These are phyloP conservation scores for Ostrea denselamellosa DNA, from an alignment of 1,140 invertebrate species.

Conservation along the genomic window DNA sequence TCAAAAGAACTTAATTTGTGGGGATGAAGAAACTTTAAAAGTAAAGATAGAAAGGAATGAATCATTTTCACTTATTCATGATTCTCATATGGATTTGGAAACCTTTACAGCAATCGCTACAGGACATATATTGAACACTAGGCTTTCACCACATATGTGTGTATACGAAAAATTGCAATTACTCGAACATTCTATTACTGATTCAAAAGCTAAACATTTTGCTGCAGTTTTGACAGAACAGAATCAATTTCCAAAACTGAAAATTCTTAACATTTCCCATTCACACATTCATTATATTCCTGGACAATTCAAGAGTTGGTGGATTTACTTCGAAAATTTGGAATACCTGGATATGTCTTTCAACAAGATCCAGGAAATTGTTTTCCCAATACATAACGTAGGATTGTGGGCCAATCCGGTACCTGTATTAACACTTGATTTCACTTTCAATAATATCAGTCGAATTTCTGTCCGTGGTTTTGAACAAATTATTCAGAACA, in stretches of 20 bases:
- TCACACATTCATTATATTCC: neutral
- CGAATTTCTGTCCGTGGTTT: constrained; percentile 51
- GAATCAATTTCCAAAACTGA: neutral
- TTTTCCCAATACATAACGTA: constrained; percentile 38
- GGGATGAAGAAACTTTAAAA: constrained; percentile 20
- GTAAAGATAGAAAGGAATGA: neutral
- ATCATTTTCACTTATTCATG: neutral
- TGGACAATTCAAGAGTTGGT: constrained; percentile 6
- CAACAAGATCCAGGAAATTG: neutral
- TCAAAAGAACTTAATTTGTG: neutral
- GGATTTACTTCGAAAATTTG: constrained; percentile 12
- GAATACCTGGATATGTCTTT: constrained; percentile 8
- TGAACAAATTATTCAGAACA: constrained; percentile 45
- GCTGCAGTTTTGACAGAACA: neutral
- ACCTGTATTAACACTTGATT: constrained; percentile 51
- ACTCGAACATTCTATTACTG: neutral
- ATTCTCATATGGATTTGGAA: neutral
- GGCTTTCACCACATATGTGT: neutral
- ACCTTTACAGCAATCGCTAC: neutral
- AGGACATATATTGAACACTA: neutral
- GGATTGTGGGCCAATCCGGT: neutral
- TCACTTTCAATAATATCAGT: constrained; percentile 62
- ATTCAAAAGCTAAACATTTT: neutral
- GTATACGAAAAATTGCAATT: neutral
- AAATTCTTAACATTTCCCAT: neutral